These are phyloP conservation scores for Cordilura impudica DNA, from an alignment of 2,888 invertebrate genomes.

Conservation along the genomic window DNA sequence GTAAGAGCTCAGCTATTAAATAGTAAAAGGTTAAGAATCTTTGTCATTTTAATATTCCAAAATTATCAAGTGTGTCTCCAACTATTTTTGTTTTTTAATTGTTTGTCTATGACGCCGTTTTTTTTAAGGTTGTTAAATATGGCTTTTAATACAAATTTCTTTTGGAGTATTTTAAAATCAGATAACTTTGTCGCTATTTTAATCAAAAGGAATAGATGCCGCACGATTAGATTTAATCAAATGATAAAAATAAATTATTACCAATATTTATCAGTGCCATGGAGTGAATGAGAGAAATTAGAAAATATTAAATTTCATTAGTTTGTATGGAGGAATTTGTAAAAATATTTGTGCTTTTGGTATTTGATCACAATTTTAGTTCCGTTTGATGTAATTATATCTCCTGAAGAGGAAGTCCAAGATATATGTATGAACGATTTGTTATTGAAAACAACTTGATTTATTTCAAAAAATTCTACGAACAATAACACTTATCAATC, in stretches of 20 bases:
- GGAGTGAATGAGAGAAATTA: neutral
- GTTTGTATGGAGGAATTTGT: neutral
- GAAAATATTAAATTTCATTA: neutral
- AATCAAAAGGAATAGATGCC: constrained; percentile 45
- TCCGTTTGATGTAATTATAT: neutral
- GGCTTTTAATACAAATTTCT: neutral
- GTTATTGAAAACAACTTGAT: no score
- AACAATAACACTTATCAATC: no score
- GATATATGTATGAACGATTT: no score
- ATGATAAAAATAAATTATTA: constrained; percentile 61
- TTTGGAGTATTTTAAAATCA: constrained; percentile 35
- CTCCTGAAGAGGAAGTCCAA: no score
- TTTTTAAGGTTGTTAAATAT: constrained; percentile 35
- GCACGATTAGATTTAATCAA: constrained; percentile 51
- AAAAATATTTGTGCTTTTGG: no score
- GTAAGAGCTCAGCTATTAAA: neutral
- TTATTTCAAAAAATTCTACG: no score
- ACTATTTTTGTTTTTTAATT: constrained; percentile 45
- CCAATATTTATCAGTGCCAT: constrained; percentile 61
- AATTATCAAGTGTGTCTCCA: constrained; percentile 57
- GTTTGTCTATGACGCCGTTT: constrained; percentile 49
- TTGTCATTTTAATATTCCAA: constrained; percentile 4
- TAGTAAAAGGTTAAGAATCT: neutral
- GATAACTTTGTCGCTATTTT: constrained; percentile 61
- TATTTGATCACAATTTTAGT: neutral